Percentiles rank a stretch among this genome's conserved stretches.
Evolutionary conservation across 2,113 vertebrate genomes (phyloP).

Genomic region (Heterotilapia buettikoferi): DNA sequence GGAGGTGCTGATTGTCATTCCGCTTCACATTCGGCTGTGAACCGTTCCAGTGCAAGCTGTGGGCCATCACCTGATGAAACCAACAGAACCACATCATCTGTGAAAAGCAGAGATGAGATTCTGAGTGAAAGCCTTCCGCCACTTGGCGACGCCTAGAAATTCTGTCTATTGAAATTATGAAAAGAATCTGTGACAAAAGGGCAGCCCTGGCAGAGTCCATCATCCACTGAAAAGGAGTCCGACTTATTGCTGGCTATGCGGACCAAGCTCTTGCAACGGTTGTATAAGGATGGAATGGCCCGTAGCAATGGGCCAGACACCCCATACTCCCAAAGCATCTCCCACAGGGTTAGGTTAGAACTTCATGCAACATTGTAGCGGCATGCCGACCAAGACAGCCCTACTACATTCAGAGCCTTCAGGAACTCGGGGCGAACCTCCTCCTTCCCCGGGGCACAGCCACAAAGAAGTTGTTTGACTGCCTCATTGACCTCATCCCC

Average conservation of each 20-base stretch:
- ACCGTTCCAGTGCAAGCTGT: background rate
- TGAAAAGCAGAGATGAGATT: background rate
- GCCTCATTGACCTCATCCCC: background rate
- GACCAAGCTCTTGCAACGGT: background rate
- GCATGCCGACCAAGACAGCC: background rate
- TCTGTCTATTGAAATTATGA: background rate
- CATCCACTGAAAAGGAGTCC: background rate
- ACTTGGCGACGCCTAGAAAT: background rate
- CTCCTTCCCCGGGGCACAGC: background rate
- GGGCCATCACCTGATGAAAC: background rate
- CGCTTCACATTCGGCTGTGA: accelerated
- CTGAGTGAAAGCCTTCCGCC: background rate
- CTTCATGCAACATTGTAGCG: background rate
- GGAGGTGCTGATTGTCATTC: background rate
- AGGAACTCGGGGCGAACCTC: background rate
- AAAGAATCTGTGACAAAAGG: background rate
- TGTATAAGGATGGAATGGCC: background rate
- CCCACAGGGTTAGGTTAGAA: background rate
- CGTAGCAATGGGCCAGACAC: background rate
- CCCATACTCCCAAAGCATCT: background rate
- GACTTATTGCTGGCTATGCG: background rate
- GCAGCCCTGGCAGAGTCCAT: background rate
- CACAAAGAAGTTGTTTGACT: background rate
- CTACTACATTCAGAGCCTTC: background rate
- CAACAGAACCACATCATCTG: background rate